Percentiles rank a stretch among this genome's conserved stretches.
phyloP scores from a whole-genome alignment of 1,140 invertebrate genomes.

The Amphibalanus amphitrite region DNA sequence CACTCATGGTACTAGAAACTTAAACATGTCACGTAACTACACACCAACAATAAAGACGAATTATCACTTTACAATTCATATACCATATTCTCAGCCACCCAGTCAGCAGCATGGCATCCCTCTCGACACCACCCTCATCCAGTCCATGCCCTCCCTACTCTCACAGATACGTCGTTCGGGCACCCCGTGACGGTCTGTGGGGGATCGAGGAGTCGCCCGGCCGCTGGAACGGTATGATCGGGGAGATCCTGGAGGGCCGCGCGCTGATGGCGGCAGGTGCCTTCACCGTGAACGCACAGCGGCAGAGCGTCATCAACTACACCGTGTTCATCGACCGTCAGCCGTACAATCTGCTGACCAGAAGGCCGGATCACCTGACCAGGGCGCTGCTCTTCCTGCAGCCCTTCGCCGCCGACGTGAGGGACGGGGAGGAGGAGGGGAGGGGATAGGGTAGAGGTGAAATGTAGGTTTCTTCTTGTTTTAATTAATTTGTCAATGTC shows the following conservation, averaged over 20 bases:
- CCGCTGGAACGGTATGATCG: conserved; percentile 24
- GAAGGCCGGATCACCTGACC: conserved; percentile 52
- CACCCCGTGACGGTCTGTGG: conserved; percentile 22
- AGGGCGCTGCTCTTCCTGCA: conserved; percentile 63
- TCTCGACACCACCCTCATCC: too few species aligned
- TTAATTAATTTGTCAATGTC: conserved; percentile 1
- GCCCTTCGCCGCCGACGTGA: conserved; percentile 47
- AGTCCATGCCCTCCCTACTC: too few species aligned
- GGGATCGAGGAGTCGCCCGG: conserved; percentile 12
- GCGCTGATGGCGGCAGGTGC: conserved; percentile 52
- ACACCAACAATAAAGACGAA: too few species aligned
- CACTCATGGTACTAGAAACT: too few species aligned
- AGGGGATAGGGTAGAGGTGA: neutral
- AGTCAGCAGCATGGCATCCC: too few species aligned
- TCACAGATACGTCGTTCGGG: conserved; percentile 30
- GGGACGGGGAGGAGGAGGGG: neutral
- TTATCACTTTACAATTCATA: too few species aligned
- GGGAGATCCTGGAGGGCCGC: conserved; percentile 23
- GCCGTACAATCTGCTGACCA: conserved; percentile 54
- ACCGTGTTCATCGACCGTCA: conserved; percentile 57
- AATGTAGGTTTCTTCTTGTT: neutral
- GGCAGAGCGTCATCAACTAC: conserved; percentile 51
- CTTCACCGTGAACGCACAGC: conserved; percentile 43
- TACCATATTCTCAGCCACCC: too few species aligned
- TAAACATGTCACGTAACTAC: too few species aligned